Evolutionary conservation across 2,797 vertebrate genomes (phyloP), one percentile per base, ranked within the genome.

Genomic region (Paedocypris micromegethes): DNA sequence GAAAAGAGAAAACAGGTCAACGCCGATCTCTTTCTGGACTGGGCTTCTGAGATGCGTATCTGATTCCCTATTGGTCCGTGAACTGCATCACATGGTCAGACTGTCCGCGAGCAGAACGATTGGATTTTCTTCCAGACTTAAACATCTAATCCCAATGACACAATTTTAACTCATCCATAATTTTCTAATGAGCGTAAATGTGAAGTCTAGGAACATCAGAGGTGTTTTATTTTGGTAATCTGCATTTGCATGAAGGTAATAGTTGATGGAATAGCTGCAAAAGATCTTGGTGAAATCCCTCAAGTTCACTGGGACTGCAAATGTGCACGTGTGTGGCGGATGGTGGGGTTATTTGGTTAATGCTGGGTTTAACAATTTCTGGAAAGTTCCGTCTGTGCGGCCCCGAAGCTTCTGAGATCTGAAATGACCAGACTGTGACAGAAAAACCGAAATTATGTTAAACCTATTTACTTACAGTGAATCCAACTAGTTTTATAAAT

Each of bases 251-350:
- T 68, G 56, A 52, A 62, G 57, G 48, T 58, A 43, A 47, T 53
- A 70, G 42, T 5, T 49, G 58, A 77, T 83, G 78, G 82, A 89
- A 88, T 88, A 90, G 89, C 82, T 81, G 80, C 75, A 56, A 74
- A 82, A 85, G 83, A 84, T 65, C 37, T 81, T 78, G 69, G 77
- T 80, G 80, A 84, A 86, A 85, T 81, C 81, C 85, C 83, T 79
- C 75, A 76, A 85, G 83, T 83, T 76, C 86, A 77, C 65, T 66
- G 66, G 2, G 59, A 52, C 72, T 78, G 69, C 43, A 72, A 52
- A 56, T 67, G 8, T 64, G 7, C 5, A 58, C 59, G 52, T 52
- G 49, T 44, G 7, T 62, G 48, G 37, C 6, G 63, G 72, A 9
- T 58, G 52, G 9, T 41, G 55, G 52, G 42, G 38, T 7, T 64